Percentiles rank a stretch among this genome's conserved stretches.
Conservation (phyloP, 2,888 invertebrate species). For the Noctuana brunneofusca region DNA sequence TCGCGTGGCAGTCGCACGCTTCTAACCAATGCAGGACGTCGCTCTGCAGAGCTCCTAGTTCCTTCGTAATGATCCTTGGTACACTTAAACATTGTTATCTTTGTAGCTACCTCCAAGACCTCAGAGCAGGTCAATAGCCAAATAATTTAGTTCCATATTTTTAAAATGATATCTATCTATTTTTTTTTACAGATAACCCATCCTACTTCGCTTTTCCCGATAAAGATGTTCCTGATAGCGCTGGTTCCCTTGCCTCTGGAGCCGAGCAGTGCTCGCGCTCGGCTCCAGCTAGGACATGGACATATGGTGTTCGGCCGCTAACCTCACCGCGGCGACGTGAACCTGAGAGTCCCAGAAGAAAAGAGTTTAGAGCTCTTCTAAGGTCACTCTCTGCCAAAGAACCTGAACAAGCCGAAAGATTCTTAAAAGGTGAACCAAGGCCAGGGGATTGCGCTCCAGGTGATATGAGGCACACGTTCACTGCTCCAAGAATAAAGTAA, state of each 20-base stretch:
- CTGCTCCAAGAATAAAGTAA: conserved; percentile 76
- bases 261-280: conserved; percentile 85
- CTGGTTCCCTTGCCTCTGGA: conserved; percentile 53
- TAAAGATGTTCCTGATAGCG: conserved; percentile 69
- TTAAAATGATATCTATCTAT: not conserved
- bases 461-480: conserved; percentile 75
- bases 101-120: conserved; percentile 2
- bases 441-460: conserved; percentile 86
- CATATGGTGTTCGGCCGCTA: conserved; percentile 62
- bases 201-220: conserved; percentile 88
- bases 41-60: conserved; percentile 30
- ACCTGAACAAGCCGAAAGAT: conserved; percentile 85
- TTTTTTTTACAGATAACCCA: conserved; percentile 87
- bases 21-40: conserved; percentile 43
- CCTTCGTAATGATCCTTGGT: conserved; percentile 43
- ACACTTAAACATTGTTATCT: conserved; percentile 23
- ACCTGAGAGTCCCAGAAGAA: conserved; percentile 72
- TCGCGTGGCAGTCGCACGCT: conserved; percentile 55
- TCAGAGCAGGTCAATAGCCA: not conserved
- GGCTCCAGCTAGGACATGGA: conserved; percentile 86
- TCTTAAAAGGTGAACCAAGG: conserved; percentile 87
- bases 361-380: conserved; percentile 83
- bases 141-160: not conserved
- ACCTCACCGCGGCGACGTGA: conserved; percentile 68
- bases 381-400: conserved; percentile 86